phyloP scores from a whole-genome alignment of 2,113 vertebrate genomes.

The Thalassoma bifasciatum region DNA sequence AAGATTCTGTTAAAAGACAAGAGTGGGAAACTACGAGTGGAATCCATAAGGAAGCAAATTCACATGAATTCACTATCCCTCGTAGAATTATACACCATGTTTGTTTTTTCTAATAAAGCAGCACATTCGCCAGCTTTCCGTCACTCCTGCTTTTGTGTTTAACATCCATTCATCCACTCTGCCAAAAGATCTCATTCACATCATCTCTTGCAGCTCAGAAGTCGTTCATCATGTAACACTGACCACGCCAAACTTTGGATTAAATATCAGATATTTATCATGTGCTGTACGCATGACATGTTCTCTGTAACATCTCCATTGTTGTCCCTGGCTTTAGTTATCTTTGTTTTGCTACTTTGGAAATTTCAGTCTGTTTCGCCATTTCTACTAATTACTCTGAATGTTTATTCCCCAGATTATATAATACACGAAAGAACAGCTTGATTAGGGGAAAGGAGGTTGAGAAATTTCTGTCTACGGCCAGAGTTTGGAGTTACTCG shows the following conservation, averaged over 20 bases:
- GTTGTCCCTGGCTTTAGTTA: slow-evolving; percentile 1
- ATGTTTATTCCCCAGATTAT: slow-evolving; percentile 17
- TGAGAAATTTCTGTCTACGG: not conserved
- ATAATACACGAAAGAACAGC: not conserved
- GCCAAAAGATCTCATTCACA: slow-evolving; percentile 8
- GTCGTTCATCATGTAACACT: slow-evolving; percentile 21
- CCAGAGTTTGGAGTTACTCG: not conserved
- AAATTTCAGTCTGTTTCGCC: not conserved
- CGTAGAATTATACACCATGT: not conserved
- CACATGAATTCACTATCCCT: slow-evolving; percentile 3
- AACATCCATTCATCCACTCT: not conserved
- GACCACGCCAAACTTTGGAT: slow-evolving; percentile 9
- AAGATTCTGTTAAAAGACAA: too few species aligned
- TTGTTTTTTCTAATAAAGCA: slow-evolving; percentile 44
- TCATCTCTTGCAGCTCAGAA: slow-evolving; percentile 6
- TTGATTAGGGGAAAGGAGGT: not conserved
- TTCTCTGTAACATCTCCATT: not conserved
- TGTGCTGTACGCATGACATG: not conserved
- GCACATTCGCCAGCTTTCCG: slow-evolving; percentile 15
- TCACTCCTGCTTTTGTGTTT: slow-evolving; percentile 7
- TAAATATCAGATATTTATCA: not conserved
- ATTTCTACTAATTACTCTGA: slow-evolving; percentile 12
- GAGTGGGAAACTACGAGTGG: not conserved
- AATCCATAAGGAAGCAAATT: slow-evolving; percentile 25
- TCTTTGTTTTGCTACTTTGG: slow-evolving; percentile 7